Conservation (phyloP, 2,888 invertebrate genomes). For the Poecilobothrus nobilitatus region DNA sequence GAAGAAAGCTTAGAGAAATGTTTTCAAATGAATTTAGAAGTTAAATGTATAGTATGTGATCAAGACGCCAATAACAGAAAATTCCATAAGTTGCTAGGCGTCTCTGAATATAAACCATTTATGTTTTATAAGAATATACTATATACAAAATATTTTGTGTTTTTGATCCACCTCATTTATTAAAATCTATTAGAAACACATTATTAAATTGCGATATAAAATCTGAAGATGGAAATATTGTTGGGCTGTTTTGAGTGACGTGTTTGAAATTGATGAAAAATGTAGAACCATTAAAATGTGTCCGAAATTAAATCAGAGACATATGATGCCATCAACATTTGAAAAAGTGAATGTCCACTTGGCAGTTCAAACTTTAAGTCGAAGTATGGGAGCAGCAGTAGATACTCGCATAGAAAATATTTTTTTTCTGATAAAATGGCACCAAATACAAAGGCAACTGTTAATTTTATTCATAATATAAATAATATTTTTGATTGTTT, state of each 20-base stretch:
- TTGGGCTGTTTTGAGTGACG: not conserved
- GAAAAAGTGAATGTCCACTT: slow-evolving; percentile 15
- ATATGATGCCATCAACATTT: slow-evolving; percentile 12
- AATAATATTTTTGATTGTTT: slow-evolving; percentile 12
- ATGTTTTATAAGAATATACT: not conserved
- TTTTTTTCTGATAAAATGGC: slow-evolving; percentile 7
- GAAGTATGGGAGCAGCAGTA: slow-evolving; percentile 10
- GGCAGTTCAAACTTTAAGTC: slow-evolving; percentile 11
- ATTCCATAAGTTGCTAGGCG: slow-evolving; percentile 2
- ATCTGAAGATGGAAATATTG: not conserved
- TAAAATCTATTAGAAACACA: slow-evolving; percentile 9
- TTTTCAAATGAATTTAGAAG: too few relatives aligned
- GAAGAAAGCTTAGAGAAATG: too few relatives aligned
- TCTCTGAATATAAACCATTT: slow-evolving; percentile 12
- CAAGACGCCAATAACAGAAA: too few relatives aligned
- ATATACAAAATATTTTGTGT: not conserved
- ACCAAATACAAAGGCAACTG: too few relatives aligned
- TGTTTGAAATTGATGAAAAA: not conserved
- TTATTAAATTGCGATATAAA: not conserved
- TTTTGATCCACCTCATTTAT: slow-evolving; percentile 8
- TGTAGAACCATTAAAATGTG: too few relatives aligned
- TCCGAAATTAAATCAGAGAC: slow-evolving; percentile 11
- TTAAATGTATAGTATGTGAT: too few relatives aligned
- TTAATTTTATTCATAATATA: slow-evolving; percentile 12
- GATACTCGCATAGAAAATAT: not conserved